Conservation (phyloP, 2,888 invertebrate species). For the Agriotes lineatus region DNA sequence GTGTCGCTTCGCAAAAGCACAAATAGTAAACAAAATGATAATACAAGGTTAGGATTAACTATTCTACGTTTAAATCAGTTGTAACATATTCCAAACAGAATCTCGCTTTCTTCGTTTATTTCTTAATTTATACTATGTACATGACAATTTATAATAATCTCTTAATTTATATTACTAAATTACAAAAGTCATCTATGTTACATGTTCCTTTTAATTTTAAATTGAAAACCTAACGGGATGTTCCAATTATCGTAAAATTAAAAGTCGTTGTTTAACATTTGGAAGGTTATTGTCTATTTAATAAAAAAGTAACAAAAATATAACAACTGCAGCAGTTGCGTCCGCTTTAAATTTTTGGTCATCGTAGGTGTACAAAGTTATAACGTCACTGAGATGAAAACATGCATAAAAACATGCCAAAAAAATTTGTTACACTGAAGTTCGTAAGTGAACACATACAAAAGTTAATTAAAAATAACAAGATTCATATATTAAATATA, state of each 20-base stretch:
- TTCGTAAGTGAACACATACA: not conserved
- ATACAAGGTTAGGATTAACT: constrained; percentile 38
- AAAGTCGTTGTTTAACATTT: constrained; percentile 40
- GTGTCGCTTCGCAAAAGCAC: constrained; percentile 61
- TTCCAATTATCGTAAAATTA: constrained; percentile 18
- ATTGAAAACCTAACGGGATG: constrained; percentile 32
- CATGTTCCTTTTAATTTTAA: constrained; percentile 28
- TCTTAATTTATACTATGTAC: constrained; percentile 38
- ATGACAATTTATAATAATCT: constrained; percentile 45
- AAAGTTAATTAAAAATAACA: constrained; percentile 3
- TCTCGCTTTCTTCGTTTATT: constrained; percentile 32
- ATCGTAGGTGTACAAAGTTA: constrained; percentile 21
- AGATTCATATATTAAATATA: constrained; percentile 16
- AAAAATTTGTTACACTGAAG: constrained; percentile 1
- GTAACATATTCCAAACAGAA: constrained; percentile 19
- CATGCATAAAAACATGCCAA: constrained; percentile 30
- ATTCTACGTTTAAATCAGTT: not conserved
- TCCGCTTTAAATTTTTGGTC: constrained; percentile 33
- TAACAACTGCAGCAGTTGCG: constrained; percentile 13
- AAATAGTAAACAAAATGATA: constrained; percentile 49
- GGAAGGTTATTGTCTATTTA: constrained; percentile 47
- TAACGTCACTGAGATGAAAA: constrained; percentile 17
- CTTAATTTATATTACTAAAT: constrained; percentile 51
- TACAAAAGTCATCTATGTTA: constrained; percentile 55
- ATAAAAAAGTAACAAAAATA: constrained; percentile 41